These are phyloP conservation scores for Spatulosminthurus flaviceps DNA, from an alignment of 2,888 invertebrate species.

Conservation along the genomic window DNA sequence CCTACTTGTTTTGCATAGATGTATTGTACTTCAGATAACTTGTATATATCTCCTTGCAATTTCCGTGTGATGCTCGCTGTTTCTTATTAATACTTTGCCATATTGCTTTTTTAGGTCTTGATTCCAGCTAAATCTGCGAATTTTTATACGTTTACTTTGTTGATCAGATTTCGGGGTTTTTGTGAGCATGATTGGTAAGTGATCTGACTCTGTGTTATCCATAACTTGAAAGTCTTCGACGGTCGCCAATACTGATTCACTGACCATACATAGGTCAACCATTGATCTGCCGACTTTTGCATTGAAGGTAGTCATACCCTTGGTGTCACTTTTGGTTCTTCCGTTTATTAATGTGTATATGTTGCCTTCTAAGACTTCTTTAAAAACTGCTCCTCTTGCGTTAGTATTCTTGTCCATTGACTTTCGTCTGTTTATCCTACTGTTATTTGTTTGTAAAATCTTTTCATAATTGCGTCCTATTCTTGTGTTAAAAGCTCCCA, in stretches of 20 bases:
- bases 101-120: neutral
- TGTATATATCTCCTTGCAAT: slow-evolving; percentile 6
- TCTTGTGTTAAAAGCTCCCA: too few relatives aligned
- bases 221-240: neutral
- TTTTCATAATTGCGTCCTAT: too few relatives aligned
- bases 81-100: too few relatives aligned
- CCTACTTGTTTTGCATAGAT: neutral
- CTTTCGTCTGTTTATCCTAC: too few relatives aligned
- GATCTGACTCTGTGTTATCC: neutral
- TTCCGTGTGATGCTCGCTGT: too few relatives aligned
- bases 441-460: too few relatives aligned
- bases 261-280: neutral
- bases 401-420: neutral
- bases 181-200: neutral
- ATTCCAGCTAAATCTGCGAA: neutral
- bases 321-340: neutral
- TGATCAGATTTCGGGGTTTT: neutral
- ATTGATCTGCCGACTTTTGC: neutral
- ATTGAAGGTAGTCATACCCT: neutral
- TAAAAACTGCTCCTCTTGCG: neutral
- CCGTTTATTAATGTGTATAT: neutral
- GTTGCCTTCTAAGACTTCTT: neutral
- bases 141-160: neutral
- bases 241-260: neutral
- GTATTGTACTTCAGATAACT: neutral